These are phyloP conservation scores for Bubo blakistoni DNA, from an alignment of 2,113 vertebrate genomes.

Conservation along the genomic window DNA sequence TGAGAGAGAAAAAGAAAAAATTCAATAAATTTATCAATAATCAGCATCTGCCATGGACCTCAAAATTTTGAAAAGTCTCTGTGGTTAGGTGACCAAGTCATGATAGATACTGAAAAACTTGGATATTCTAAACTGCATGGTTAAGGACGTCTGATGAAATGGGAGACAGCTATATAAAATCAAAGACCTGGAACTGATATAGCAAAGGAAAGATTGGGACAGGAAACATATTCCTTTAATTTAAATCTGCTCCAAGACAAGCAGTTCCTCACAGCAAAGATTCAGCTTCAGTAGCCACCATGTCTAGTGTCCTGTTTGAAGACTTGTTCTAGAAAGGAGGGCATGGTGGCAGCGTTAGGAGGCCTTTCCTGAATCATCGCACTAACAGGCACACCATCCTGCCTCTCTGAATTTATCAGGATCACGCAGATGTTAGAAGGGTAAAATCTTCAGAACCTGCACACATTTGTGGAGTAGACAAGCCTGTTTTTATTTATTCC, in stretches of 20 bases:
- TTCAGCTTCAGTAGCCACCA: not conserved
- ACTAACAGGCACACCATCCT: not conserved
- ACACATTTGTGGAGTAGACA: not conserved
- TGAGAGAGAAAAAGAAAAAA: not conserved
- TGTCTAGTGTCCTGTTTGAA: not conserved
- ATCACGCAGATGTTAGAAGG: not conserved
- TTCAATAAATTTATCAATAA: not conserved
- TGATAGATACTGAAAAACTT: not conserved
- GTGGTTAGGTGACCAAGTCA: not conserved
- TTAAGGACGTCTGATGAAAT: not conserved
- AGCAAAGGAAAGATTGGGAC: not conserved
- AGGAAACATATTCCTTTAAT: not conserved
- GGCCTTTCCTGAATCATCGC: not conserved
- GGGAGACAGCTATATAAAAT: not conserved
- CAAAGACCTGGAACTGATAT: not conserved
- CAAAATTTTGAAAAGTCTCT: not conserved
- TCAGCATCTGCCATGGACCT: not conserved
- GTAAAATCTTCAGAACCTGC: not conserved
- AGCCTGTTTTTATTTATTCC: not conserved
- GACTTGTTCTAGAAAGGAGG: not conserved
- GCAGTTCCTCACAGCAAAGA: not conserved
- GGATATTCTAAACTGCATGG: not conserved
- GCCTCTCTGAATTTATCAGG: not conserved
- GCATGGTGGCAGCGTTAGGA: not conserved
- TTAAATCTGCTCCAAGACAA: not conserved